These are phyloP conservation scores for Elegia similella DNA, from an alignment of 2,888 invertebrate species.

Conservation along the genomic window DNA sequence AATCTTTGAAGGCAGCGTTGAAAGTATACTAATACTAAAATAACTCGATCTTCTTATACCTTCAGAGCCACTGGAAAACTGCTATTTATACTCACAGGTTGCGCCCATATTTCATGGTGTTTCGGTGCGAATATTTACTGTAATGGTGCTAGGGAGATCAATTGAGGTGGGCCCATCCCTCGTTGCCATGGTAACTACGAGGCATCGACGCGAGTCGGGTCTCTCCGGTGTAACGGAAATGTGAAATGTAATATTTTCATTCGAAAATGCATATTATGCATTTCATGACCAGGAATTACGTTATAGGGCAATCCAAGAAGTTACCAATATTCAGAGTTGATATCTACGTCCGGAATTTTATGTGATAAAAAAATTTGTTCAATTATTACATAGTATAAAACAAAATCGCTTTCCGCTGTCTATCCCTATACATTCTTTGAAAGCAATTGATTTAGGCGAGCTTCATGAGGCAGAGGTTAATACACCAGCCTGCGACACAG, in stretches of 20 bases:
- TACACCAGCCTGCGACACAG: too few species aligned
- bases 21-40: background rate
- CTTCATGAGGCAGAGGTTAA: too few species aligned
- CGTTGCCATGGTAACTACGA: constrained; percentile 54
- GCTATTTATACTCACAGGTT: constrained; percentile 12
- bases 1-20: background rate
- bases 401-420: too few species aligned
- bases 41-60: background rate
- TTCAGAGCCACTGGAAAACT: background rate
- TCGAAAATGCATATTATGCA: background rate
- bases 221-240: background rate
- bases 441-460: too few species aligned
- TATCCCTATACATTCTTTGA: too few species aligned
- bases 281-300: background rate
- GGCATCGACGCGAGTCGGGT: constrained; percentile 24
- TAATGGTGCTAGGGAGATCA: constrained; percentile 38
- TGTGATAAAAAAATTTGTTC: too few species aligned
- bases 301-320: too few species aligned
- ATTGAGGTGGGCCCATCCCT: constrained; percentile 35
- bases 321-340: too few species aligned
- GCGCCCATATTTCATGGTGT: constrained; percentile 8
- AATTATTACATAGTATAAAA: too few species aligned
- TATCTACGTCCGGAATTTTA: too few species aligned
- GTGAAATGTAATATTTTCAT: background rate
- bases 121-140: constrained; percentile 41